Evolutionary conservation across 2,113 vertebrate genomes (phyloP).

Genomic region (Prolemur simus): DNA sequence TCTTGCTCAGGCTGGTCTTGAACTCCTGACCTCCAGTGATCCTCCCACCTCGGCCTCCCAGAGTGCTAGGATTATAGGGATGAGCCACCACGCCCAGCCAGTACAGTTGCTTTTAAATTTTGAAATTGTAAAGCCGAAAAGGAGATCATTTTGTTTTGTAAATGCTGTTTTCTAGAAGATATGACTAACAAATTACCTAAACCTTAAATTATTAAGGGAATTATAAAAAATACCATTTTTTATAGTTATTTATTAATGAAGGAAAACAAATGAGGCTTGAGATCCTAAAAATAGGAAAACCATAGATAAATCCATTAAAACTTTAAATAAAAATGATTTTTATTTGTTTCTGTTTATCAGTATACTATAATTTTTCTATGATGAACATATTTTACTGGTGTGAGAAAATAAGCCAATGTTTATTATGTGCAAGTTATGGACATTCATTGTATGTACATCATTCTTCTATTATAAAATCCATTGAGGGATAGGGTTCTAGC

Average conservation of each 20-base stretch:
- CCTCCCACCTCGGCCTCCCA: no score
- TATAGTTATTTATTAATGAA: not conserved
- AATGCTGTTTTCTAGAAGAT: constrained; percentile 20
- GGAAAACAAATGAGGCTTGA: not conserved
- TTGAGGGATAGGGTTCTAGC: not conserved
- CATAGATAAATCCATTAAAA: not conserved
- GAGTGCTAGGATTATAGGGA: no score
- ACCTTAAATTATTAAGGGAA: constrained; percentile 17
- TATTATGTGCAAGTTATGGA: not conserved
- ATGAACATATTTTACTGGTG: not conserved
- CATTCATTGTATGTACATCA: not conserved
- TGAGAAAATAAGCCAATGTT: not conserved
- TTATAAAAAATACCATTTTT: not conserved
- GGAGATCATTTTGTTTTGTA: not conserved
- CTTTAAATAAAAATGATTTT: not conserved
- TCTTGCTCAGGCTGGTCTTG: no score
- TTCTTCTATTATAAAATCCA: not conserved
- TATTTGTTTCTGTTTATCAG: not conserved
- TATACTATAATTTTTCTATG: constrained; percentile 31
- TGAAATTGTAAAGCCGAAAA: not conserved
- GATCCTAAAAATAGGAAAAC: not conserved
- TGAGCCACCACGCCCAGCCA: no score
- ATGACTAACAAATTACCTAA: not conserved
- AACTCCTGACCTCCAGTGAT: no score
- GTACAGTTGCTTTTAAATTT: not conserved